phyloP scores from a whole-genome alignment of 1,140 invertebrate genomes.

The Orussus abietinus region DNA sequence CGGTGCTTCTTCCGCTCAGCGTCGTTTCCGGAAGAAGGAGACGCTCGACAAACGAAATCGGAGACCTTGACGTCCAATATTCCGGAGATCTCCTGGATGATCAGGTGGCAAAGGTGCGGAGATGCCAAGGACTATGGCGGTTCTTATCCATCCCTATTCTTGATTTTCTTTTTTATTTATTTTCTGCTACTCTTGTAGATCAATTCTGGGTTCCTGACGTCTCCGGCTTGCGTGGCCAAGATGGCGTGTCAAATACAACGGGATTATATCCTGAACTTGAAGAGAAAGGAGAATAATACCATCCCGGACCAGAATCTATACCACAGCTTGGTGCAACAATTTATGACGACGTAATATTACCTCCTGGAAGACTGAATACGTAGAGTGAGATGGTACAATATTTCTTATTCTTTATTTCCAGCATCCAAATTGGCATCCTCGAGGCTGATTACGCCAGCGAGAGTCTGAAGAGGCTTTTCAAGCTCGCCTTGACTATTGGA shows the following conservation, averaged over 20 bases:
- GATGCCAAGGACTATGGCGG: no score
- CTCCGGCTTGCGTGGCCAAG: slow-evolving; percentile 42
- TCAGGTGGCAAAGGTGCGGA: slow-evolving; percentile 9
- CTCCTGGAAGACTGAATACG: slow-evolving; percentile 24
- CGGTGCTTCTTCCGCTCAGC: slow-evolving; percentile 70
- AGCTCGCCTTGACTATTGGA: slow-evolving; percentile 40
- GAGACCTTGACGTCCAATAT: no score
- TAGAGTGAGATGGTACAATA: slow-evolving; percentile 2
- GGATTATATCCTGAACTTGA: slow-evolving; percentile 37
- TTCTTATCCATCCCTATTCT: no score
- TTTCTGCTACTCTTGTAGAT: no score
- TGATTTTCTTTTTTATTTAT: no score
- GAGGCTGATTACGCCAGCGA: slow-evolving; percentile 28
- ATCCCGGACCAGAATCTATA: slow-evolving; percentile 35
- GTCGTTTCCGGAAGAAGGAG: slow-evolving; percentile 58
- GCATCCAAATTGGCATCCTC: slow-evolving; percentile 37
- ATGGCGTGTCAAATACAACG: slow-evolving; percentile 45
- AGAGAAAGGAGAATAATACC: slow-evolving; percentile 31
- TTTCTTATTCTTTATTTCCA: slow-evolving; percentile 32
- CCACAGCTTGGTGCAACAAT: slow-evolving; percentile 42
- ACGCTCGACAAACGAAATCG: slow-evolving; percentile 21
- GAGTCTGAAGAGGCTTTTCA: slow-evolving; percentile 38
- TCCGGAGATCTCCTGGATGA: no score
- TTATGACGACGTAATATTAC: slow-evolving; percentile 42
- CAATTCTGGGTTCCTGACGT: no score